Evolutionary conservation across 2,888 invertebrate species (phyloP), one percentile per base, ranked within the genome.

Genomic region (Dorcus hopei): DNA sequence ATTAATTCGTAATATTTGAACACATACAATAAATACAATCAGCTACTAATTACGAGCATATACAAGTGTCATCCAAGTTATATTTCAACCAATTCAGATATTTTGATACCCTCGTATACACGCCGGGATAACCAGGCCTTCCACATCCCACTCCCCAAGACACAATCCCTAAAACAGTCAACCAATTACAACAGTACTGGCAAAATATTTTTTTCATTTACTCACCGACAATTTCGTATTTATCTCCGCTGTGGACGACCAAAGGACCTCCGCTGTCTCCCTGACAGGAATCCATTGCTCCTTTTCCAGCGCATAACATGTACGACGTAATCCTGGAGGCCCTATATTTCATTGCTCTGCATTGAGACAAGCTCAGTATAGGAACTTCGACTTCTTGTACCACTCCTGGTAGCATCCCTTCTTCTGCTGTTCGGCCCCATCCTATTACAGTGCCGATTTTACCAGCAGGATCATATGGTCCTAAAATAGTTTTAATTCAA

Each of bases 191-290:
- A 45, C 19, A 6, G 26, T 3, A 33, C 6, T 33, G 3, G 26
- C 26, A 33, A 26, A 7, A 6, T 6, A 33, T 33, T 33, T 33
- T 7, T 6, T 33, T 33, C 2, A 14, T 26, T 33, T 48, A 14
- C 84, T 80, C 70, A 89, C 93, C 93, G 54, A 90, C 88, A 55
- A 93, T 88, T 79, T 91, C 91, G 70, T 85, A 88, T 75, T 87
- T 90, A 58, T 90, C 89, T 38, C 88, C 89, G 65, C 85, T 86
- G 62, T 89, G 87, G 3, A 93, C 79, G 0, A 93, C 80, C 45
- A 93, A 79, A 0, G 93, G 93, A 0, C 93, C 93, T 11, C 93
- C 93, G 67, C 92, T 92, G 76, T 93, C 93, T 0, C 93, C 93
- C 78, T 93, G 93, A 70, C 93, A 94, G 0, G 93, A 93, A 77